Evolutionary conservation across 2,888 invertebrate genomes (phyloP).

Genomic region (Caenorhabditis becei): DNA sequence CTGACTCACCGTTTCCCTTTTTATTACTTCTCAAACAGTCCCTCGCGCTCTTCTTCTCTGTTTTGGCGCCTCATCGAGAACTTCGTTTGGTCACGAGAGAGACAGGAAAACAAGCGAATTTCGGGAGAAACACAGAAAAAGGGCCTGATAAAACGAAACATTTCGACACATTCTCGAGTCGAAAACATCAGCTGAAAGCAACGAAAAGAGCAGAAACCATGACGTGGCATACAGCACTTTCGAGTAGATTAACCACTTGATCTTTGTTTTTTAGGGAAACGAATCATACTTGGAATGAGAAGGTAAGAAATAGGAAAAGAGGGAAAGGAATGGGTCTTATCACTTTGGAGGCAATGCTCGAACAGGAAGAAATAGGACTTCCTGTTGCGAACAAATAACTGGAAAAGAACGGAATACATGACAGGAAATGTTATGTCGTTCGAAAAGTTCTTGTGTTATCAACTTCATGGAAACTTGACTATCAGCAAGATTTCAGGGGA

Average conservation of each 20-base stretch:
- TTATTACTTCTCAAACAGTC: slow-evolving; percentile 42
- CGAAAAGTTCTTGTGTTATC: too few species aligned
- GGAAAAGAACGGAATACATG: too few species aligned
- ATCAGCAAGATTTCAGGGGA: too few species aligned
- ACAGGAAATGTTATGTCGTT: too few species aligned
- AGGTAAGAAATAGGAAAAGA: not conserved
- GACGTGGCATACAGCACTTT: slow-evolving; percentile 41
- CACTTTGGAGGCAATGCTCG: not conserved
- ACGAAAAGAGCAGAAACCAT: slow-evolving; percentile 46
- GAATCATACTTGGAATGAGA: not conserved
- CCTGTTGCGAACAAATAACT: too few species aligned
- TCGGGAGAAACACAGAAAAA: slow-evolving; percentile 21
- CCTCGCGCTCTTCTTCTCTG: not conserved
- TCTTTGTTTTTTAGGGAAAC: slow-evolving; percentile 36
- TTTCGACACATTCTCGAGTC: slow-evolving; percentile 10
- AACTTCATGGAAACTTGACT: too few species aligned
- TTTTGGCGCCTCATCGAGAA: slow-evolving; percentile 11
- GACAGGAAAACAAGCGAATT: slow-evolving; percentile 41
- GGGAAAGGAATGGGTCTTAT: not conserved
- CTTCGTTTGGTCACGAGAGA: slow-evolving; percentile 9
- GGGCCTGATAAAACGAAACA: slow-evolving; percentile 11
- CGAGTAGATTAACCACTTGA: slow-evolving; percentile 39
- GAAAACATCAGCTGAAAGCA: slow-evolving; percentile 19
- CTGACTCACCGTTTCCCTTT: slow-evolving; percentile 43
- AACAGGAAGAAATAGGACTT: slow-evolving; percentile 2